phyloP scores from a whole-genome alignment of 2,797 vertebrate genomes.

The Myripristis jacobus region DNA sequence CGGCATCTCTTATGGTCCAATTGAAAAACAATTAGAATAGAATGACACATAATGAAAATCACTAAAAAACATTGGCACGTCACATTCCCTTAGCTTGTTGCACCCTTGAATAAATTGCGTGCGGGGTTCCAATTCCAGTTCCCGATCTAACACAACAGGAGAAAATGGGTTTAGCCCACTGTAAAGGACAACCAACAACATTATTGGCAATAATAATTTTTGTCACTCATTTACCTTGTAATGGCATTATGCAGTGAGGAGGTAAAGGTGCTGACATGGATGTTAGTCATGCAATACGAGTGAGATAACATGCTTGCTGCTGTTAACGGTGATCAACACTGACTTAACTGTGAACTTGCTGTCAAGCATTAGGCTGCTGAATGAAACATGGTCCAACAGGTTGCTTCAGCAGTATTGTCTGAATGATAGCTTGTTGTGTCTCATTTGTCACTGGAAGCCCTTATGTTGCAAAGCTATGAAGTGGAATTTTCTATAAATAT shows the following conservation, averaged over 20 bases:
- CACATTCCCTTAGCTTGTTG: constrained; percentile 82
- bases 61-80: constrained; percentile 81
- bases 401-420: constrained; percentile 38
- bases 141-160: constrained; percentile 50
- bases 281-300: constrained; percentile 73
- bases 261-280: constrained; percentile 72
- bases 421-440: constrained; percentile 42
- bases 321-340: constrained; percentile 57
- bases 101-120: constrained; percentile 85
- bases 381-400: constrained; percentile 58
- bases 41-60: constrained; percentile 87
- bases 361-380: constrained; percentile 36
- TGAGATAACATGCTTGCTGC: constrained; percentile 51
- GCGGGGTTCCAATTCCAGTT: constrained; percentile 78
- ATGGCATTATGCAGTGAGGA: constrained; percentile 72
- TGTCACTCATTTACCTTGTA: constrained; percentile 79
- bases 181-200: constrained; percentile 74
- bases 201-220: constrained; percentile 78
- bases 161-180: constrained; percentile 78
- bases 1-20: constrained; percentile 82
- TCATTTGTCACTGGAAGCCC: constrained; percentile 45
- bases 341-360: constrained; percentile 69
- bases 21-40: constrained; percentile 85
- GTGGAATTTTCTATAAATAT: constrained; percentile 2
- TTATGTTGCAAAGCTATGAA: constrained; percentile 41